Evolutionary conservation across 2,797 vertebrate species (phyloP), one percentile per base, ranked within the genome.

Genomic region (Eulemur mongoz): DNA sequence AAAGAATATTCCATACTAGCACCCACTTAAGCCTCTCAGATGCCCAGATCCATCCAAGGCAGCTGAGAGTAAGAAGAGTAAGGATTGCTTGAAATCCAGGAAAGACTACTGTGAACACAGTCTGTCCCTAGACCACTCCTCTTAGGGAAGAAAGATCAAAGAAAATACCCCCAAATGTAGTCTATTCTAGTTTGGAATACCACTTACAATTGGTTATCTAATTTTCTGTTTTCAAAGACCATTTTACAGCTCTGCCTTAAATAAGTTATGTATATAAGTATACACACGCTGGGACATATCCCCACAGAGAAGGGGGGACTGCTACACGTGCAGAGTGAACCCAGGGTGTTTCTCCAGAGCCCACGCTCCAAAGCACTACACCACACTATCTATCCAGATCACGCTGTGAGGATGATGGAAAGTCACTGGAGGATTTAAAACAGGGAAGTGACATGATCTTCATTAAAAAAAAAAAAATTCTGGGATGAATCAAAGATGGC

Each of bases 191-290:
- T 70, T 86, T 85, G 57, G 67, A 87, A 70, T 30, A 78, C 3
- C 1, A 45, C 82, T 79, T 94, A 20, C 23, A 63, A 45, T 17
- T 79, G 27, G 22, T 43, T 57, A 73, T 43, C 35, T 18, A 70
- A 20, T 85, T 79, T 86, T 88, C 67, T 81, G 14, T 93, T 87
- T 96, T 76, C 43, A 69, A 79, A 76, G 50, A 5, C 38, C 40
- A 72, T 92, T 52, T 97, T 83, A 93, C 4, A 93, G 20, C 61
- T 88, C 43, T 95, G 35, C 43, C 81, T 95, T 65, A 89, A 70
- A 76, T 86, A 83, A n/a, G 7, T 35, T 61, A 65, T 25, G n/a
- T 59, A 61, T 23, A 20, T 45, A 6, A 9, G n/a, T n/a, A n/a
- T n/a, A n/a, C n/a, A n/a, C n/a, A n/a, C n/a, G n/a, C n/a, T n/a